Percentiles rank a stretch among this genome's conserved stretches.
These are phyloP conservation scores for Rana temporaria DNA, from an alignment of 2,113 vertebrate genomes.

Conservation along the genomic window DNA sequence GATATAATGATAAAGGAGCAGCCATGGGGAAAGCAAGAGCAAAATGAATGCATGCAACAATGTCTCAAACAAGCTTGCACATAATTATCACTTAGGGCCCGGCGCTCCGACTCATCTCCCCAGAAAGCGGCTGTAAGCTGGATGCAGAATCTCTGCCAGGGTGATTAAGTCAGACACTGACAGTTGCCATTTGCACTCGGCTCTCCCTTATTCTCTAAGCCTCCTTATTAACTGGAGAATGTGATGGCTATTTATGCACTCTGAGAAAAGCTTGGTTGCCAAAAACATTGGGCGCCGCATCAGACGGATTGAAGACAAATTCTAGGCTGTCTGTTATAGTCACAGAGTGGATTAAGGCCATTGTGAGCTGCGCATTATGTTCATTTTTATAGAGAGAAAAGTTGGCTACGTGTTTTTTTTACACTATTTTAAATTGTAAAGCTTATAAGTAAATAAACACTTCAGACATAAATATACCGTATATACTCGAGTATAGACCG, in stretches of 20 bases:
- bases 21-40: slow-evolving; percentile 28
- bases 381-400: background rate
- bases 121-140: slow-evolving; percentile 61
- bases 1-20: background rate
- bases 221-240: slow-evolving; percentile 63
- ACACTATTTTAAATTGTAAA: background rate
- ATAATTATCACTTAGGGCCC: slow-evolving; percentile 53
- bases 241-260: slow-evolving; percentile 57
- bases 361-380: background rate
- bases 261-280: slow-evolving; percentile 57
- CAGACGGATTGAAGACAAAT: slow-evolving; percentile 54
- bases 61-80: slow-evolving; percentile 45
- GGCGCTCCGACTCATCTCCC: slow-evolving; percentile 59
- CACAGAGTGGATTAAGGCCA: slow-evolving; percentile 56
- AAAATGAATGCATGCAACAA: slow-evolving; percentile 37
- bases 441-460: background rate
- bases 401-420: no score
- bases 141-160: slow-evolving; percentile 60
- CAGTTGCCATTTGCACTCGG: slow-evolving; percentile 65
- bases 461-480: background rate
- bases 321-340: slow-evolving; percentile 45
- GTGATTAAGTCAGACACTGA: slow-evolving; percentile 64
- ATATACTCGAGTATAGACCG: no score
- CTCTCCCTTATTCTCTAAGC: slow-evolving; percentile 56
- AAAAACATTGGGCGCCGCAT: slow-evolving; percentile 59